phyloP scores from a whole-genome alignment of 2,113 vertebrate species.

The Mormyrus lacerda region DNA sequence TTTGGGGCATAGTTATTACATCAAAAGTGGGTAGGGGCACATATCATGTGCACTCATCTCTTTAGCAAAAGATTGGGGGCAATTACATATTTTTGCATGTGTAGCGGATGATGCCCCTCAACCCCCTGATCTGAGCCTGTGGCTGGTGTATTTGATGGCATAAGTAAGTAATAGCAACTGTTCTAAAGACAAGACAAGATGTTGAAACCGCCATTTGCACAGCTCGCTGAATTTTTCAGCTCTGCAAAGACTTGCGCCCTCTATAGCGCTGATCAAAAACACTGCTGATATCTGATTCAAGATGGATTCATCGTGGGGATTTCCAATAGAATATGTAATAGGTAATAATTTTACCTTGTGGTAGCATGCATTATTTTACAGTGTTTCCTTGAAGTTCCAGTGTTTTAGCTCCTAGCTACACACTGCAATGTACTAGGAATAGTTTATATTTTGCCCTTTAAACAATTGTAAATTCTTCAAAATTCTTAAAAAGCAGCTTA shows the following conservation, averaged over 20 bases:
- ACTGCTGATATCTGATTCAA: not conserved
- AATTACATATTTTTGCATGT: conserved; percentile 1
- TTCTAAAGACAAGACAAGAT: not conserved
- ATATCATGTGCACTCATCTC: conserved; percentile 2
- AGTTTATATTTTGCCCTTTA: not conserved
- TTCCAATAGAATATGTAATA: not conserved
- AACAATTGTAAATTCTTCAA: not conserved
- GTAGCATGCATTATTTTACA: not conserved
- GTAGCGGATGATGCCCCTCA: not conserved
- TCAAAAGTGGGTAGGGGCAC: not conserved
- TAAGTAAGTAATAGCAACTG: not conserved
- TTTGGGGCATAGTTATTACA: conserved; percentile 5
- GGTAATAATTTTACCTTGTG: not conserved
- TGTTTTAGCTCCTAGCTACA: not conserved
- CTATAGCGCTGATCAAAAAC: not conserved
- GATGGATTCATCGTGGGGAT: not conserved
- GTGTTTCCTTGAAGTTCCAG: not conserved
- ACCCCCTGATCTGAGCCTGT: not conserved
- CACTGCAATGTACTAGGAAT: not conserved
- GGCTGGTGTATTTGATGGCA: not conserved
- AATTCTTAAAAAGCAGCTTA: not conserved
- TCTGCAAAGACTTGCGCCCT: not conserved
- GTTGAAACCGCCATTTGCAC: not conserved
- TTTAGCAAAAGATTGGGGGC: not conserved
- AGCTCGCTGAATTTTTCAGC: not conserved